Base-by-base conservation (phyloP, 1,140 invertebrate species). In the Papilio aristodemus region DNA sequence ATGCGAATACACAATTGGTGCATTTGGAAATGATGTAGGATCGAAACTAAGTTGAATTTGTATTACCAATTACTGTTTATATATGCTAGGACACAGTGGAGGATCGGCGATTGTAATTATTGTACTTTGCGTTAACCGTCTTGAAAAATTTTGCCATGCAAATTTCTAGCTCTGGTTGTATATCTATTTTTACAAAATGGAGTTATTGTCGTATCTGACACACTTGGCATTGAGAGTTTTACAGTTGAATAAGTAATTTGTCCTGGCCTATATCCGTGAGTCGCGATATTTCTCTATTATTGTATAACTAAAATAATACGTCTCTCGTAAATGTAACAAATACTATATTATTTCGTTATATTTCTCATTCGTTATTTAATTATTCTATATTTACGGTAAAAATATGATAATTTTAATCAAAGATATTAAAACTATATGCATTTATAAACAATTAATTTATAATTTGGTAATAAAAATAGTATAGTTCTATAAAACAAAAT, bases 401-500 rank as follows among this genome's bases (percentile, higher is more conserved):
- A 4, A 54, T 54, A 11, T 3, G 19, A 25, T 10, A 54, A 54
- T 13, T 9, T 54, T 22, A 46, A 46, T 19, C 9, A 43, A 6
- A 43, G 5, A 46, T 9, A 19, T 19, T 19, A 46, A 46, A 10
- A 1, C 43, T 19, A 46, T 22, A 22, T 32, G 22, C 11, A 54
- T 22, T 50, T 11, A 54, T 50, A 22, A 0, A 54, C 11, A 5
- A 25, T 22, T 22, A 13, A 54, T 13, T 11, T 19, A 22, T 6
- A 50, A 19, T 22, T 4, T 22, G 22, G 10, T 50, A 14, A 50
- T 50, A 22, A 50, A n/a, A 22, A 11, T 13, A 54, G 10, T 22
- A 9, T 58, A 36, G 14, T 32, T 46, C 36, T 78, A 91, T 17
- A 91, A 71, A 27, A 85, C 89, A 77, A 89, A 89, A 69, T 89